Base-by-base conservation (phyloP, 30 jellyfish, hydroid and myxozoan species). In the Turritopsis rubra region DNA sequence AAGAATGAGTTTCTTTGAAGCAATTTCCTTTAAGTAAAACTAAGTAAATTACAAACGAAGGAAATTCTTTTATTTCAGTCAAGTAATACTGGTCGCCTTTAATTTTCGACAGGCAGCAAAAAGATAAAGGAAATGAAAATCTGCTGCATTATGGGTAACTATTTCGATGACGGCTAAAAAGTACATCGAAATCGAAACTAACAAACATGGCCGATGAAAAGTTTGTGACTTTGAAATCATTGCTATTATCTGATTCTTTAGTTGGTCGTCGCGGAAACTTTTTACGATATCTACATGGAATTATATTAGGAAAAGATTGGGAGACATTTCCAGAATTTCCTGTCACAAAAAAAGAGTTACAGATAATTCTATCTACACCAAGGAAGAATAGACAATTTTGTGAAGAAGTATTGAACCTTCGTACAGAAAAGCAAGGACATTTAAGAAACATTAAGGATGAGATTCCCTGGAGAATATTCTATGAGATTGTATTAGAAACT, bases 131-230 rank as follows among this genome's bases (percentile, higher is more conserved):
- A 41, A 41, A 3, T 5, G 77, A 68, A 7, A 19, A 19, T 68
- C 77, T 0, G 30, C 31, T 68, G 77, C 77, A 68, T 68, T 68
- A 68, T 68, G 77, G 77, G 77, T 68, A 68, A 22, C 23, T 68
- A 7, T 23, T 1, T 68, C 77, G 77, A 22, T 68, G 22, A 27
- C 77, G 31, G 77, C 30, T n/a, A 68, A 68, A 18, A 60, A 23
- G 77, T 68, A 9, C 30, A 68, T 68, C 8, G 77, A 68, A 68
- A 68, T n/a, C 77, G 77, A 68, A 68, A 68, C 23, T 68, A 68
- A 68, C 30, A 7, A n/a, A 27, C 5, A 41, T 41, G 60, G 60
- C 60, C 60, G 60, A 41, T 41, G 60, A 41, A 41, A 41, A 41
- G 60, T 41, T 41, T 13, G 60, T 13, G 60, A 41, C 60, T 41